Conservation (phyloP, 1,140 invertebrate species). For the Vollenhovia emeryi region DNA sequence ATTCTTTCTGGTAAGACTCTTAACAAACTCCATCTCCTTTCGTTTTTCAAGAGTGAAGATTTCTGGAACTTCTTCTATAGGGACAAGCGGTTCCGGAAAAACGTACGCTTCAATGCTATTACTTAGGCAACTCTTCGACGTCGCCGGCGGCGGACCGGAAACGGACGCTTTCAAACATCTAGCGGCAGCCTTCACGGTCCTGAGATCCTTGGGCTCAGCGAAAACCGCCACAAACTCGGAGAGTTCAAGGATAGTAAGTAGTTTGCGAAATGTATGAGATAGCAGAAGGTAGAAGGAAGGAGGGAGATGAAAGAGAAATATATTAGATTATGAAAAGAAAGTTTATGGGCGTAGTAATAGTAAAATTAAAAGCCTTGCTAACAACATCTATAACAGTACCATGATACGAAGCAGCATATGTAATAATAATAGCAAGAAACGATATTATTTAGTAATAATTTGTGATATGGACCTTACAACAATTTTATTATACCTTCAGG, state of each 20-base stretch:
- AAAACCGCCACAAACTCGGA: constrained; percentile 96
- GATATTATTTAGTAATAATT: not conserved
- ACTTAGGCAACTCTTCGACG: constrained; percentile 95
- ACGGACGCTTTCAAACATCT: constrained; percentile 99
- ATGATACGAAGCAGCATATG: not conserved
- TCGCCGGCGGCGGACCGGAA: constrained; percentile 96
- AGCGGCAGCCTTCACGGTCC: constrained; percentile 96
- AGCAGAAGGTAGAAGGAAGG: not conserved
- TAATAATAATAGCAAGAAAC: not conserved
- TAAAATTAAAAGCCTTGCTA: not conserved
- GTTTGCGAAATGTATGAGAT: constrained; percentile 37
- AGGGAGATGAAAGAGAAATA: not conserved
- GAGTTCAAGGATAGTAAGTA: constrained; percentile 95
- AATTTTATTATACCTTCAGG: constrained; percentile 85
- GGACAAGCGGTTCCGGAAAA: constrained; percentile 97
- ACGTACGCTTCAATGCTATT: constrained; percentile 97
- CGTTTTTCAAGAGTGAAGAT: not conserved
- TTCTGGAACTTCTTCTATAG: constrained; percentile 82
- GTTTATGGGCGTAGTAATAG: not conserved
- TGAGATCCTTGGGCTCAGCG: constrained; percentile 95
- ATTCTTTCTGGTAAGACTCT: constrained; percentile 91
- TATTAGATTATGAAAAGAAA: constrained; percentile 12
- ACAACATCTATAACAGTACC: too few species aligned
- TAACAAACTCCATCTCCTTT: constrained; percentile 87
- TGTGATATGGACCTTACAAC: not conserved